Evolutionary conservation across 2,888 invertebrate species (phyloP), one percentile per base, ranked within the genome.

Genomic region (Drosophila ezoana): DNA sequence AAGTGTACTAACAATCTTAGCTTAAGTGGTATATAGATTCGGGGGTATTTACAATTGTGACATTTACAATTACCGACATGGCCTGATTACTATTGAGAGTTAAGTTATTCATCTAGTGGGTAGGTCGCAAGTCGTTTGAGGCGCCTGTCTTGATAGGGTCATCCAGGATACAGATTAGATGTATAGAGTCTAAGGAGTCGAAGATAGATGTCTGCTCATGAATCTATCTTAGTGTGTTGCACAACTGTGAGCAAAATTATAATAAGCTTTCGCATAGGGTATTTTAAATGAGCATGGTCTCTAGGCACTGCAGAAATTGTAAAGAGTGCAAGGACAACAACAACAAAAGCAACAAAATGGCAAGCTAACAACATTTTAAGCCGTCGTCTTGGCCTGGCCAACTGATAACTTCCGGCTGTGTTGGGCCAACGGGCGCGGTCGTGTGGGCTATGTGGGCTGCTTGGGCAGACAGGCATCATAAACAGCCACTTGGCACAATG

Each of bases 351-450:
- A 6, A 14, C 51, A 69, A 71, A 68, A 76, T 68, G 76, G 54
- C 66, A 56, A 68, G 43, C 72, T 66, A 71, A 78, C 85, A 81
- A 84, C 68, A 72, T 81, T 80, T 80, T 75, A 63, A 76, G 72
- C 51, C 68, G 37, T 72, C 47, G 41, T 49, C 76, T 76, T 72
- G 68, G 62, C 64, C 68, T 47, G 69, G 64, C 54, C 82, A 83
- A 81, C 82, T 85, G 88, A 82, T 82, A 82, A 76, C 88, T 85
- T 82, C 86, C 79, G 81, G 64, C 69, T 63, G 52, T 28, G 28
- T 28, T 28, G 28, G 28, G 28, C 8, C 28, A 8, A 28, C 28
- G 28, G 28, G 28, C 28, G 28, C 28, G 2, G 28, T 28, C 8
- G 28, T 28, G 28, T 28, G 28, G 28, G 8, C 2, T 18, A n/a